Evolutionary conservation across 2,797 vertebrate genomes (phyloP).

Genomic region (Astyanax mexicanus): DNA sequence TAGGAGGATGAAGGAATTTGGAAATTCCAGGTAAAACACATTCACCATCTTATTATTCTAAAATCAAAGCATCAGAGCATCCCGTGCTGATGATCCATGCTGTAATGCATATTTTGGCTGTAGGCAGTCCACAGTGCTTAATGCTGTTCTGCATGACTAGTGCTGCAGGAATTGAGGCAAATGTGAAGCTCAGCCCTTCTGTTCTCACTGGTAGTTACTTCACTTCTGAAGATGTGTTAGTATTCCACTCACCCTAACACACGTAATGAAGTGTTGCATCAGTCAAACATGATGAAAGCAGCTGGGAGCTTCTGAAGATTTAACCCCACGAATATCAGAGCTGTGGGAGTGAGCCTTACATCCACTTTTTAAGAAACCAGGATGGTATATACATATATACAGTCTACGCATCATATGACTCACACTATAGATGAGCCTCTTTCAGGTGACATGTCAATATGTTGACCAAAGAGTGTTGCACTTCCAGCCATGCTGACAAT

Average conservation of each 20-base stretch:
- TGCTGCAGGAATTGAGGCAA: neutral
- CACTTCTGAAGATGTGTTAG: neutral
- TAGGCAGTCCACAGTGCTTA: neutral
- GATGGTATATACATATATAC: no score
- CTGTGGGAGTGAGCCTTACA: neutral
- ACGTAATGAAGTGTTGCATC: neutral
- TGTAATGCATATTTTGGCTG: neutral
- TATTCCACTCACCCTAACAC: neutral
- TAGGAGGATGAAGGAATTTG: neutral
- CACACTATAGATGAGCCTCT: no score
- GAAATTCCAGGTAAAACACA: neutral
- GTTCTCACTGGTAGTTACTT: neutral
- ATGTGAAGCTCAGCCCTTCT: neutral
- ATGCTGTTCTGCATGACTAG: neutral
- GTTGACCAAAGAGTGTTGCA: neutral
- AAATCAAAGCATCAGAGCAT: slow-evolving; percentile 1
- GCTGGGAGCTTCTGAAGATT: neutral
- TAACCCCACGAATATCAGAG: neutral
- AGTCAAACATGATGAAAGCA: neutral
- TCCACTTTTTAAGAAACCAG: no score
- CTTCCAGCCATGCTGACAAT: neutral
- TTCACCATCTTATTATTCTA: neutral
- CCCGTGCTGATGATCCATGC: neutral
- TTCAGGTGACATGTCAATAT: neutral
- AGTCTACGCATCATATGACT: no score